These are phyloP conservation scores for Sympetrum striolatum DNA, from an alignment of 2,888 invertebrate genomes.

Conservation along the genomic window DNA sequence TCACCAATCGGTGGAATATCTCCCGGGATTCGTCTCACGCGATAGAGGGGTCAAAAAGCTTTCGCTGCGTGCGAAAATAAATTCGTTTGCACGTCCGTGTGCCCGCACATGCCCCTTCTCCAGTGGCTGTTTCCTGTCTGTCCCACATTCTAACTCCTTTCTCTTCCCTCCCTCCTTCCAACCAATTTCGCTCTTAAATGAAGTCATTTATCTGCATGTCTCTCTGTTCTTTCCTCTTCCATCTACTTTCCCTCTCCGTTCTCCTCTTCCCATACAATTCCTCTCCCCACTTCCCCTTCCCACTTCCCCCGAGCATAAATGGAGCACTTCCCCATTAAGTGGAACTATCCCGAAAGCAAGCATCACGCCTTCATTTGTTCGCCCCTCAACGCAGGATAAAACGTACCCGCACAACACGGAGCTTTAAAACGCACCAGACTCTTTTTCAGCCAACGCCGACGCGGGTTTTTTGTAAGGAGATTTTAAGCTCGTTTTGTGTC, in stretches of 20 bases:
- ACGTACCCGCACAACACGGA: background rate
- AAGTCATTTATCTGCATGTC: background rate
- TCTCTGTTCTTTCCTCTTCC: background rate
- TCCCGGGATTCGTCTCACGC: too few relatives aligned
- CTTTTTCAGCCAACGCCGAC: background rate
- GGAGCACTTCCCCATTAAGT: slow-evolving; percentile 33
- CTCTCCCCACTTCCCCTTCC: background rate
- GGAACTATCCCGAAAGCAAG: slow-evolving; percentile 1
- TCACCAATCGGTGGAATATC: too few relatives aligned
- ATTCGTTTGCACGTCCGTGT: too few relatives aligned
- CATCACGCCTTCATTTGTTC: slow-evolving; percentile 17
- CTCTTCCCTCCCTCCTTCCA: background rate
- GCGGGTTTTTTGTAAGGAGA: background rate
- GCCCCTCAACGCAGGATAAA: background rate
- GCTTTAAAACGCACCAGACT: background rate
- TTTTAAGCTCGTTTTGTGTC: slow-evolving; percentile 19
- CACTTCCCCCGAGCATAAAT: background rate
- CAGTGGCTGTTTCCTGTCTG: background rate
- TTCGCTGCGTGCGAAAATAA: too few relatives aligned
- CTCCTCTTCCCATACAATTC: background rate
- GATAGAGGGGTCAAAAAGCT: too few relatives aligned
- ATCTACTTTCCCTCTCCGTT: background rate
- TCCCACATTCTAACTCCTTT: background rate
- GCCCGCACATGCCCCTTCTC: background rate
- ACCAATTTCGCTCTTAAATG: too few relatives aligned